Evolutionary conservation across 2,888 invertebrate species (phyloP), one percentile per base, ranked within the genome.

Genomic region (Polyommatus icarus): DNA sequence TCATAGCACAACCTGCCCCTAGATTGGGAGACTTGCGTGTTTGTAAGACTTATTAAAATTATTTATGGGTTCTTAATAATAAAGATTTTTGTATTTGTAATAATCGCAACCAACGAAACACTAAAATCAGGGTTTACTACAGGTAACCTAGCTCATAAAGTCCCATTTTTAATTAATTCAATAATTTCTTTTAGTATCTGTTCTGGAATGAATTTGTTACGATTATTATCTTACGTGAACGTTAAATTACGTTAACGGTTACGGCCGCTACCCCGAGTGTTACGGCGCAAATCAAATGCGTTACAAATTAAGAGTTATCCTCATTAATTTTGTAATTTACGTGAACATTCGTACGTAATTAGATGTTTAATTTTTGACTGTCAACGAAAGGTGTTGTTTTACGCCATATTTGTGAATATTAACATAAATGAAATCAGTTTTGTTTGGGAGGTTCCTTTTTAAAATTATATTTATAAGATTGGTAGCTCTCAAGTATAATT

Each of bases 141-240:
- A 18, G 18, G 10, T 32, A 12, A 15, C 29, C 15, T 15, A 67
- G 29, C 6, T 18, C 29, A 67, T 67, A 67, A 67, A 29, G 29
- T 29, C 6, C 18, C 15, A 15, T 67, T 32, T 67, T 67, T 67
- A 32, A 67, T 67, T 67, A 32, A 67, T 67, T 67, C 67, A 12
- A 67, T 67, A 32, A 67, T 67, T 67, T 67, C 29, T 29, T 67
- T 67, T 67, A 67, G 29, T 32, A 20, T 67, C 67, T 67, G 67
- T 29, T 20, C 67, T 67, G 67, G 67, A 67, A 32, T 67, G 3
- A 67, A 67, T 32, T 29, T 32, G 67, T 67, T 67, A 67, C 29
- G 67, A 67, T 67, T 32, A 67, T 67, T 67, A 29, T 67, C 67
- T 32, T 29, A 67, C 67, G 67, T 67, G 29, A 67, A 67, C 67